phyloP scores from a whole-genome alignment of 2,113 vertebrate species.

The Atherinomorus stipes region DNA sequence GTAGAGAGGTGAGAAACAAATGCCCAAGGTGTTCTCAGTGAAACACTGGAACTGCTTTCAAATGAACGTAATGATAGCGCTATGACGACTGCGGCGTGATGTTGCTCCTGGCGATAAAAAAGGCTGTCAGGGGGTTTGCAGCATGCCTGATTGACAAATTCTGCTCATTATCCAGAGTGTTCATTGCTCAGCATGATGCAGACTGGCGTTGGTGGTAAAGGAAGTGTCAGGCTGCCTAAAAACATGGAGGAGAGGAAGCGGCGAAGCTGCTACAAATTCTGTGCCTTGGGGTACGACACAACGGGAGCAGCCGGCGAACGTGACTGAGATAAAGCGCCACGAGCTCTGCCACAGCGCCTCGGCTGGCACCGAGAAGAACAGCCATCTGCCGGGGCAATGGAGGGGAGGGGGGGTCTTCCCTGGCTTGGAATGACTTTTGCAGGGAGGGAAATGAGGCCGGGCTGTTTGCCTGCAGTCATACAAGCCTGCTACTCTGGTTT shows the following conservation, averaged over 20 bases:
- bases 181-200: conserved; percentile 57
- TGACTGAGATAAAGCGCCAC: conserved; percentile 69
- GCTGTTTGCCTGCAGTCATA: conserved; percentile 51
- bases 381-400: conserved; percentile 70
- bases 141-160: conserved; percentile 71
- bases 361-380: conserved; percentile 45
- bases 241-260: conserved; percentile 50
- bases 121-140: conserved; percentile 43
- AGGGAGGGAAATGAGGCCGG: conserved; percentile 23
- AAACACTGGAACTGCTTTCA: conserved; percentile 59
- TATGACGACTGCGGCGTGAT: conserved; percentile 35
- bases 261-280: conserved; percentile 42
- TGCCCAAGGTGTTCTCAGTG: conserved; percentile 33
- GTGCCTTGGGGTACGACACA: conserved; percentile 36
- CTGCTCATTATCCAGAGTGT: conserved; percentile 67
- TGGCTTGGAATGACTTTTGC: conserved; percentile 44
- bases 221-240: conserved; percentile 37
- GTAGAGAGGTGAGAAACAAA: conserved; percentile 50
- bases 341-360: conserved; percentile 56
- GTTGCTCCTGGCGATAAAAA: conserved; percentile 52
- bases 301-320: conserved; percentile 63
- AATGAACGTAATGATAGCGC: conserved; percentile 62
- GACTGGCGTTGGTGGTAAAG: conserved; percentile 38
- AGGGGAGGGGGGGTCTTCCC: conserved; percentile 72
- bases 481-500: conserved; percentile 51